These are phyloP conservation scores for Megaceryle alcyon DNA, from an alignment of 2,797 vertebrate genomes.

Conservation along the genomic window DNA sequence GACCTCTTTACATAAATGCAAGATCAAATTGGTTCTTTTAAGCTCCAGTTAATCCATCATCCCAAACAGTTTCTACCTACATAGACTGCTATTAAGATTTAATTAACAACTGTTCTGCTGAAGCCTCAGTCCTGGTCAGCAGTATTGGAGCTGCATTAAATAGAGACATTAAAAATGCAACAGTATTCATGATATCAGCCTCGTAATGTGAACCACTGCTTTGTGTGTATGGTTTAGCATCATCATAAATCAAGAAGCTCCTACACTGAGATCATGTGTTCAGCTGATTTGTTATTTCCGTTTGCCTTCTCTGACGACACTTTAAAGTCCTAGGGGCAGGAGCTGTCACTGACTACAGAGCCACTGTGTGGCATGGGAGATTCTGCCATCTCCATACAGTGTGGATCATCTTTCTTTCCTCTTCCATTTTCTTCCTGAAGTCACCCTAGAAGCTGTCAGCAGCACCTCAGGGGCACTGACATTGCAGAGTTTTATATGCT, in stretches of 20 bases:
- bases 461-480: neutral
- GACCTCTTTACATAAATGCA: constrained; percentile 1
- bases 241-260: neutral
- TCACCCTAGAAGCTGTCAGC: neutral
- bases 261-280: neutral
- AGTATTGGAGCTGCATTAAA: constrained; percentile 44
- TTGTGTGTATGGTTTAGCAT: neutral
- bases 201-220: neutral
- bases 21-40: neutral
- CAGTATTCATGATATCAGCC: neutral
- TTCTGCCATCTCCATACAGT: neutral
- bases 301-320: neutral
- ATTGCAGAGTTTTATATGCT: neutral
- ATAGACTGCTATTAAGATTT: constrained; percentile 32
- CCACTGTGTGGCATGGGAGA: neutral
- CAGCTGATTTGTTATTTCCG: neutral
- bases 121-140: constrained; percentile 10
- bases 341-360: neutral
- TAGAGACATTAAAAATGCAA: constrained; percentile 48
- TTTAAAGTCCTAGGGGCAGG: neutral
- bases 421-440: neutral
- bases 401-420: neutral
- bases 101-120: constrained; percentile 52
- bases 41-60: constrained; percentile 38
- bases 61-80: neutral